Percentiles rank a stretch among this genome's conserved stretches.
Evolutionary conservation across 2,888 invertebrate species (phyloP).

Genomic region (Hyalella azteca): DNA sequence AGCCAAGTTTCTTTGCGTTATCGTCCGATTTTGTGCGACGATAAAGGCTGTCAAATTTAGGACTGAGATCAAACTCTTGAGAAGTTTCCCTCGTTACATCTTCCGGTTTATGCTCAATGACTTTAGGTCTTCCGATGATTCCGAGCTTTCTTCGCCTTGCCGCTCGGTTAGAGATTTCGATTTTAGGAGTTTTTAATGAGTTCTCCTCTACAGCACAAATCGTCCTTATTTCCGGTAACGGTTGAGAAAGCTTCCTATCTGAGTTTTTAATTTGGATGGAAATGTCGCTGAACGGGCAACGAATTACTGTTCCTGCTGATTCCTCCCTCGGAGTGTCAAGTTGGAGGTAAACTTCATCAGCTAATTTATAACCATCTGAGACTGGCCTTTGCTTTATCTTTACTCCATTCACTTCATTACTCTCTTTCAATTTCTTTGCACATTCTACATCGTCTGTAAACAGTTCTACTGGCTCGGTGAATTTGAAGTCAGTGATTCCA

Average conservation of each 20-base stretch:
- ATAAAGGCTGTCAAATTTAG: not conserved
- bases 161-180: not conserved
- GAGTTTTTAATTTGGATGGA: not conserved
- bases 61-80: not conserved
- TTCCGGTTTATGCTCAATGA: not conserved
- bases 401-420: not conserved
- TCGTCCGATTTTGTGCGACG: not conserved
- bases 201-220: slow-evolving; percentile 8
- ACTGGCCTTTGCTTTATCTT: not conserved
- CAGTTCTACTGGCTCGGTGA: not conserved
- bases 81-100: not conserved
- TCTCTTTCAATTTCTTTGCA: not conserved
- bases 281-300: not conserved
- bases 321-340: not conserved
- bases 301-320: not conserved
- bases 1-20: not conserved
- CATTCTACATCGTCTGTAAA: not conserved
- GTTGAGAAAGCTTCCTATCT: not conserved
- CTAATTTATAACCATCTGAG: not conserved
- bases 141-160: not conserved
- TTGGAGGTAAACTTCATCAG: not conserved
- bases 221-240: not conserved
- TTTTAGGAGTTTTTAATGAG: not conserved
- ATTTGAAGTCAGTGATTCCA: too few relatives aligned
- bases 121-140: not conserved